Evolutionary conservation across 2,113 vertebrate genomes (phyloP).

Genomic region (Scomber scombrus): DNA sequence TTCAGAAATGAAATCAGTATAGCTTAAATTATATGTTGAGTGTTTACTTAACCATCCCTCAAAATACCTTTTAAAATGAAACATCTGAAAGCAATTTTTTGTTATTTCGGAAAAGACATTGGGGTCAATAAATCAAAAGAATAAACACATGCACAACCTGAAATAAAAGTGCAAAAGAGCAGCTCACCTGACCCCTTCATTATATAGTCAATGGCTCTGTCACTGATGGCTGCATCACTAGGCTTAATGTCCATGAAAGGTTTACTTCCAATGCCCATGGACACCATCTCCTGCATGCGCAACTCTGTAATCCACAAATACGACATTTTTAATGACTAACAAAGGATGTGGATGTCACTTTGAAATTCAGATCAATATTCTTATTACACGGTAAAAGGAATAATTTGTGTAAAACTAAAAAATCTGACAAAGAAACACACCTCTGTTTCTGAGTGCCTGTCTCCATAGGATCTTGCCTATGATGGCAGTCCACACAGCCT

Average conservation of each 20-base stretch:
- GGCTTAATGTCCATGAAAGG: constrained; percentile 89
- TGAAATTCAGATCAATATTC: neutral
- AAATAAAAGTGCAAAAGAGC: neutral
- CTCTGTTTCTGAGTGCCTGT: constrained; percentile 89
- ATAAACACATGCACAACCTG: neutral
- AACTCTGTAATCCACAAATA: constrained; percentile 79
- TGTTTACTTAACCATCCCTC: constrained; percentile 10
- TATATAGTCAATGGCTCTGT: constrained; percentile 85
- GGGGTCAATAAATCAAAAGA: neutral
- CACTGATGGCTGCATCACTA: constrained; percentile 86
- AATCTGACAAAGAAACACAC: constrained; percentile 63
- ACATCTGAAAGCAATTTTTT: constrained; percentile 6
- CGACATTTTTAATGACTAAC: neutral
- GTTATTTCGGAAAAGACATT: constrained; percentile 1
- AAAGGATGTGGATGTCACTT: neutral
- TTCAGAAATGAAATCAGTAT: no score
- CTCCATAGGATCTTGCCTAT: constrained; percentile 90
- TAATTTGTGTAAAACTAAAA: neutral
- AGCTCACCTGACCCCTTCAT: constrained; percentile 86
- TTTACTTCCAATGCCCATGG: constrained; percentile 89
- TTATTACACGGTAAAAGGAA: neutral
- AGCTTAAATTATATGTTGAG: neutral
- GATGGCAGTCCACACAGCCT: constrained; percentile 86
- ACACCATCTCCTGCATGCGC: constrained; percentile 89
- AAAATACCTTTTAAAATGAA: neutral